Percentiles rank a stretch among this genome's conserved stretches.
Conservation (phyloP, 1,140 invertebrate species). For the Sminthurides bifidus region DNA sequence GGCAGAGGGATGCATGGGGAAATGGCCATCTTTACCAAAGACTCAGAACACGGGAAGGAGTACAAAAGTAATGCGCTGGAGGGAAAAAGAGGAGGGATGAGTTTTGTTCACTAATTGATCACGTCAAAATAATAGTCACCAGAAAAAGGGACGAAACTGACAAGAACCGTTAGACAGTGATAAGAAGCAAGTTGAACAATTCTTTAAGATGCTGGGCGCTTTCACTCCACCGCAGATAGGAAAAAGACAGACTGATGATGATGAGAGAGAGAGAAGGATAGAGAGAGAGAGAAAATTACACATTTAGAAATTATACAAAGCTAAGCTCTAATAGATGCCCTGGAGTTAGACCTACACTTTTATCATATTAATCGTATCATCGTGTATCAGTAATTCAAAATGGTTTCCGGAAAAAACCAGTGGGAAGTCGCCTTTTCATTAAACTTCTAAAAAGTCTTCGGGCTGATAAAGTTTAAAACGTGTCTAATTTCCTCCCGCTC, state of each 20-base stretch:
- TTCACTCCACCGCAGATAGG: too few species aligned
- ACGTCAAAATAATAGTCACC: too few species aligned
- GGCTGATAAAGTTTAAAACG: slow-evolving; percentile 29
- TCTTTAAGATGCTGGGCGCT: too few species aligned
- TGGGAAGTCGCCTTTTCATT: slow-evolving; percentile 26
- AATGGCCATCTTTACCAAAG: background rate
- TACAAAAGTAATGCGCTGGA: too few species aligned
- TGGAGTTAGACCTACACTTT: slow-evolving; percentile 9
- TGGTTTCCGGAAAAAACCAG: slow-evolving; percentile 20
- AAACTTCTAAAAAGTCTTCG: slow-evolving; percentile 28
- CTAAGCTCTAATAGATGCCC: slow-evolving; percentile 12
- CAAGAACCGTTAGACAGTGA: too few species aligned
- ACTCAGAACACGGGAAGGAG: background rate
- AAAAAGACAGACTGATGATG: background rate
- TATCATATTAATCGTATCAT: slow-evolving; percentile 27
- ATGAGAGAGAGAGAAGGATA: background rate
- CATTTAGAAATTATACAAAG: background rate
- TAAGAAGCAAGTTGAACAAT: too few species aligned
- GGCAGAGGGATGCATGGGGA: background rate
- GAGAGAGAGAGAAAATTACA: background rate
- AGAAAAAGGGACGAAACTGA: too few species aligned
- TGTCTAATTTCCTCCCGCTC: slow-evolving; percentile 21
- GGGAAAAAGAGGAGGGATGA: background rate
- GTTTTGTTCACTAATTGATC: too few species aligned
- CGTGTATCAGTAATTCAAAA: slow-evolving; percentile 25